Base-by-base conservation (phyloP, 2,797 vertebrate genomes). In the Poeciliopsis turneri region DNA sequence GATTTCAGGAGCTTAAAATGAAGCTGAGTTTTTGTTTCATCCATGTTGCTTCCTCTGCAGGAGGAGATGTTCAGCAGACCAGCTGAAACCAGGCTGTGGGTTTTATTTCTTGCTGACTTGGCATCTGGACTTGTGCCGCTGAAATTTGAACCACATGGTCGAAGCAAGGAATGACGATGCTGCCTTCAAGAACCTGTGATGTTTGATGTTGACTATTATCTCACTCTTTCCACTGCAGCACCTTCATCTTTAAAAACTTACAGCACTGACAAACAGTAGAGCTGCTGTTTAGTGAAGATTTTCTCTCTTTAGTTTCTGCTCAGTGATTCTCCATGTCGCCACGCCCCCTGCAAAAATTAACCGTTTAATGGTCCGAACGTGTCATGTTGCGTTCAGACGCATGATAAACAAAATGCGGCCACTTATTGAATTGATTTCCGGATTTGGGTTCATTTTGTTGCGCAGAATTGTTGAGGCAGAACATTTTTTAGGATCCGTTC, bases 71-170 rank as follows among this genome's bases (percentile, higher is more conserved):
- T 11, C 28, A 28, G 20, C 18, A 46, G 43, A 33, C 2, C 55
- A 33, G 43, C n/a, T 36, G 30, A 64, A 75, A 10, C 59, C 43
- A 64, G 39, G 20, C 36, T 28, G 8, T 16, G 12, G 28, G 33
- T 68, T 13, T 15, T 25, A 33, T 6, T 49, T 70, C 28, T 77
- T 90, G 90, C 86, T 88, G 90, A 87, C 90, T 79, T 93, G 91
- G 90, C 92, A 88, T 92, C 88, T 93, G 92, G 86, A 79, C 84
- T 72, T 57, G 74, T 77, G 66, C 46, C 25, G 73, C 77, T 87
- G 81, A 64, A 76, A 75, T 49, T 91, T 47, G 13, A 75, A 83
- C 94, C 92, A 95, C 91, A 90, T 94, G 94, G 69, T 70, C 73
- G 70, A 33, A 5, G 2, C 33, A 51, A 7, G 25, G n/a, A 43